Base-by-base conservation (phyloP, 2,113 vertebrate genomes). In the Sinocyclocheilus anshuiensis region DNA sequence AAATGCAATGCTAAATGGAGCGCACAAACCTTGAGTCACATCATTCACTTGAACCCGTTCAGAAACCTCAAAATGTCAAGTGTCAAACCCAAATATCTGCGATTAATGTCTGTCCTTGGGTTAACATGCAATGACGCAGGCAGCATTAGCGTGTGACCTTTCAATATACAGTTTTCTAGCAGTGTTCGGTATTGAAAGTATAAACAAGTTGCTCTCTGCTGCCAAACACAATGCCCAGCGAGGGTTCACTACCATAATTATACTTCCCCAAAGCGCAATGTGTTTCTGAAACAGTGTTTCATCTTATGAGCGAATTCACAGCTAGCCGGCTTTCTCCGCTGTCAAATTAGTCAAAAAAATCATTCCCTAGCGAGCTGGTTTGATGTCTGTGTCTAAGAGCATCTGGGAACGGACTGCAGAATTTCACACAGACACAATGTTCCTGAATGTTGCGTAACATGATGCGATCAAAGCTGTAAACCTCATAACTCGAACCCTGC, bases 391-490 rank as follows among this genome's bases (percentile, higher is more conserved):
- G 77, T 55, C 59, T 82, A 59, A 79, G 80, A 48, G 59, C 69
- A 77, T 0, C 63, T 84, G 81, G 55, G 48, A 78, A 78, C 12
- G 69, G 39, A 78, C 18, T 83, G 86, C 80, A 72, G 26, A 78
- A 80, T 81, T 77, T 36, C 26, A 26, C 1, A 29, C 83, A 33
- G 86, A 84, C 42, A 83, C 13, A 88, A 86, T 86, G 79, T 77
- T 83, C 78, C 57, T 75, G 77, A 65, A 78, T 53, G 67, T 80
- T 75, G 67, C 53, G 86, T 48, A 88, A 77, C 76, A 82, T 45
- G 79, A 33, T n/a, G 42, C 75, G 20, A 91, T 92, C 89, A 92
- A 92, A 91, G 75, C 65, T 79, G 87, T 86, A 81, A 81, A 75
- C 15, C 78, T 69, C 13, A 50, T 74, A 59, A 76, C 45, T 50